These are phyloP conservation scores for Gasteruption jaculator DNA, from an alignment of 2,888 invertebrate genomes.

Conservation along the genomic window DNA sequence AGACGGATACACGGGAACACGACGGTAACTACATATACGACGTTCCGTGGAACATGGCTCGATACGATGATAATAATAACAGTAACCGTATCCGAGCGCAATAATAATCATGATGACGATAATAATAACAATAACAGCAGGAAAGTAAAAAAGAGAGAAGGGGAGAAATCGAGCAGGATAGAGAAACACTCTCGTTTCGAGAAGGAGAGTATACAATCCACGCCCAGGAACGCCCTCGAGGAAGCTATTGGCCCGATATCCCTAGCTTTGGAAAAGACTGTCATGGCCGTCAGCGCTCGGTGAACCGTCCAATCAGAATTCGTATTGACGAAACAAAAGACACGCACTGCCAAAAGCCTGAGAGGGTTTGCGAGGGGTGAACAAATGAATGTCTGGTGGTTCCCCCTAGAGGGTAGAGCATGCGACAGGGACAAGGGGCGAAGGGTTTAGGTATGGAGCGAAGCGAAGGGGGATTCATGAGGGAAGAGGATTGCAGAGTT, in stretches of 20 bases:
- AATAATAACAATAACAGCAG: conserved; percentile 30
- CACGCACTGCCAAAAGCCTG: conserved; percentile 24
- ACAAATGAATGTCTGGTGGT: conserved; percentile 40
- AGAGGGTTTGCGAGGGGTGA: conserved; percentile 36
- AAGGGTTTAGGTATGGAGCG: conserved; percentile 14
- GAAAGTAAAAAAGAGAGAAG: conserved; percentile 18
- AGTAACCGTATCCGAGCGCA: conserved; percentile 9
- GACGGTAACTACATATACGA: too few species aligned
- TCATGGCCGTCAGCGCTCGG: conserved; percentile 42
- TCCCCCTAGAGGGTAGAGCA: conserved; percentile 22
- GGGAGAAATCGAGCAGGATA: conserved; percentile 19
- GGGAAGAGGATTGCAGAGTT: conserved; percentile 36
- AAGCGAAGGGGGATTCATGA: conserved; percentile 17
- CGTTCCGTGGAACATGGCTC: conserved; percentile 20
- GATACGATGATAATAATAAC: conserved; percentile 7
- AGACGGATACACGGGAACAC: too few species aligned
- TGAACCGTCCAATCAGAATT: conserved; percentile 48
- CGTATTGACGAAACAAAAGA: conserved; percentile 37
- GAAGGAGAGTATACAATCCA: too few species aligned
- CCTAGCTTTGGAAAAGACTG: conserved; percentile 41
- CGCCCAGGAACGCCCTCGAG: conserved; percentile 49
- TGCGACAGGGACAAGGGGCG: conserved; percentile 4
- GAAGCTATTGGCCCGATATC: conserved; percentile 50
- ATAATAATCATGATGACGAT: conserved; percentile 30
- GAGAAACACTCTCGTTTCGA: conserved; percentile 31